phyloP scores from a whole-genome alignment of 2,797 vertebrate species.

The Cheracebus regulus region DNA sequence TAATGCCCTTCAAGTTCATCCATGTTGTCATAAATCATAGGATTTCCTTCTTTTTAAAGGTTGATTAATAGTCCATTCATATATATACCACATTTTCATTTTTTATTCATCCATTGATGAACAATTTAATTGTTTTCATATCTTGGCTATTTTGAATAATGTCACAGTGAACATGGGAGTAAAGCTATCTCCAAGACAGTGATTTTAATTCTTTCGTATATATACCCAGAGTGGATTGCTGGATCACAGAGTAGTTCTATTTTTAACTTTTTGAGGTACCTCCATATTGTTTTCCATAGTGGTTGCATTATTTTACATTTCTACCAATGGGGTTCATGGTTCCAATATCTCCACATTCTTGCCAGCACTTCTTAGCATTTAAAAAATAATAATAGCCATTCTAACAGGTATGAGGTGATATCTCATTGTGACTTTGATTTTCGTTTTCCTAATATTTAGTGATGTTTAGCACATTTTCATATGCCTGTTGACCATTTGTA shows the following conservation, averaged over 20 bases:
- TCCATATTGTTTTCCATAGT: neutral
- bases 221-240: neutral
- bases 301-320: too few relatives aligned
- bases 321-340: too few relatives aligned
- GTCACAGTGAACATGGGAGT: neutral
- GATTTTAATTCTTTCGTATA: neutral
- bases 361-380: too few relatives aligned
- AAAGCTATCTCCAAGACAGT: neutral
- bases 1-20: neutral
- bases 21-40: neutral
- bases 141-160: neutral
- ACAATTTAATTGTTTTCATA: neutral
- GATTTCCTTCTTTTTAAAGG: neutral
- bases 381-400: too few relatives aligned
- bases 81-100: neutral
- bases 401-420: too few relatives aligned
- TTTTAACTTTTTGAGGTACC: neutral
- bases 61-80: neutral
- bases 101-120: neutral
- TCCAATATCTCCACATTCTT: too few relatives aligned
- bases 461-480: too few relatives aligned
- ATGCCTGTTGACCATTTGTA: too few relatives aligned
- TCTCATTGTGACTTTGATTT: too few relatives aligned
- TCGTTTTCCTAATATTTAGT: too few relatives aligned
- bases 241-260: neutral